These are phyloP conservation scores for Beroe ovata DNA, from an alignment of 37 sponge, comb jelly and placozoan species.

Conservation along the genomic window DNA sequence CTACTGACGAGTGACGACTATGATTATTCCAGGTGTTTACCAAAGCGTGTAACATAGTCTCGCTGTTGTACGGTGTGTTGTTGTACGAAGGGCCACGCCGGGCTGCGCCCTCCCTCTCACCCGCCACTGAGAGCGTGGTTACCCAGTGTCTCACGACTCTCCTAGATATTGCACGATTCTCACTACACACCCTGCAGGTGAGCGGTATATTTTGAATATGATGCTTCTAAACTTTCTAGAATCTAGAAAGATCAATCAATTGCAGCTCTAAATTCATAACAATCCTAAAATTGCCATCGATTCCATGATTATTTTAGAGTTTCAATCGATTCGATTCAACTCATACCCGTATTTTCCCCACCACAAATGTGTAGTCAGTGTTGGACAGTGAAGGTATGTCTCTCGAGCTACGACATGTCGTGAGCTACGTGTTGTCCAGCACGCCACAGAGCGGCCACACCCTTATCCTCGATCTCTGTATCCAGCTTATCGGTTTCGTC, in stretches of 20 bases:
- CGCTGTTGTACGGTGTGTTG: conserved; percentile 52
- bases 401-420: conserved; percentile 42
- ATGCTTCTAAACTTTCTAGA: too few relatives aligned
- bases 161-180: conserved; percentile 48
- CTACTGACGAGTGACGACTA: too few relatives aligned
- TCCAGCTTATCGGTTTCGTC: conserved; percentile 46
- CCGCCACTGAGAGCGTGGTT: conserved; percentile 2
- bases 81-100: conserved; percentile 33
- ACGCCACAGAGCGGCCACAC: conserved; percentile 30
- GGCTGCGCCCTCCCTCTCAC: neutral
- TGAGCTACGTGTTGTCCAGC: conserved; percentile 17
- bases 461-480: conserved; percentile 33
- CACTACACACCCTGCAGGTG: conserved; percentile 62
- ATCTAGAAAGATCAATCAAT: too few relatives aligned
- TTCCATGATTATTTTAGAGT: neutral
- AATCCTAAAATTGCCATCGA: neutral
- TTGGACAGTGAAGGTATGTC: conserved; percentile 57
- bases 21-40: conserved; percentile 54
- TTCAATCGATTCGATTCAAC: too few relatives aligned
- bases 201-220: too few relatives aligned
- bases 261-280: too few relatives aligned
- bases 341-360: neutral
- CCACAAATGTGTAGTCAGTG: conserved; percentile 41
- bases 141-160: neutral
- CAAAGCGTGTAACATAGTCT: conserved; percentile 41